Evolutionary conservation across 1,140 invertebrate genomes (phyloP).

Genomic region (Reticulitermes speratus): DNA sequence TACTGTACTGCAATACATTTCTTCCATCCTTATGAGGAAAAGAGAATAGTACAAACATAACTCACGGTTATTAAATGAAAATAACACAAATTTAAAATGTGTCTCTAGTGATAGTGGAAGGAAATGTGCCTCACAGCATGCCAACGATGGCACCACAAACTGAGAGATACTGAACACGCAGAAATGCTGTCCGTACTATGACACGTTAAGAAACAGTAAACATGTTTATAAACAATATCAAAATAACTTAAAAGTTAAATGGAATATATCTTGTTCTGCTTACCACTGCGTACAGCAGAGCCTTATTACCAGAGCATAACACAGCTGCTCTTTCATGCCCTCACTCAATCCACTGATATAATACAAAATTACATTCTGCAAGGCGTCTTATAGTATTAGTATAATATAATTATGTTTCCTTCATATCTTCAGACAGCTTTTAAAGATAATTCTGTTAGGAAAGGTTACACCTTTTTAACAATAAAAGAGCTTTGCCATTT

Average conservation of each 20-base stretch:
- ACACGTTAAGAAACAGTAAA: background rate
- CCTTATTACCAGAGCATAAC: background rate
- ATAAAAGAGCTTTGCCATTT: background rate
- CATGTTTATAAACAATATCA: background rate
- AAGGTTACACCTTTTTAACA: background rate
- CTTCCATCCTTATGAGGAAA: too few relatives aligned
- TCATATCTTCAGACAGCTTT: too few relatives aligned
- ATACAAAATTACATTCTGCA: background rate
- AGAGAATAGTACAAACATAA: too few relatives aligned
- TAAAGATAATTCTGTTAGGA: background rate
- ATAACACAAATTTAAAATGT: too few relatives aligned
- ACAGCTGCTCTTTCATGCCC: background rate
- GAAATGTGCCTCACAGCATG: too few relatives aligned
- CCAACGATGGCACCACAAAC: background rate
- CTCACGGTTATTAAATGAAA: too few relatives aligned
- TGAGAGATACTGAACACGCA: background rate
- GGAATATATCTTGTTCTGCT: slow-evolving; percentile 8
- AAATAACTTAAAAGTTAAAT: slow-evolving; percentile 6
- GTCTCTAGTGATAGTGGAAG: too few relatives aligned
- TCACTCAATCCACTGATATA: background rate
- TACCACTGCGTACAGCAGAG: background rate
- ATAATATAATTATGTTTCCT: too few relatives aligned
- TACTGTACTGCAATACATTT: too few relatives aligned
- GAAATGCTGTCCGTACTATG: background rate
- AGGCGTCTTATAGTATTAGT: too few relatives aligned